These are phyloP conservation scores for Pangasianodon gigas DNA, from an alignment of 2,113 vertebrate species.

Conservation along the genomic window DNA sequence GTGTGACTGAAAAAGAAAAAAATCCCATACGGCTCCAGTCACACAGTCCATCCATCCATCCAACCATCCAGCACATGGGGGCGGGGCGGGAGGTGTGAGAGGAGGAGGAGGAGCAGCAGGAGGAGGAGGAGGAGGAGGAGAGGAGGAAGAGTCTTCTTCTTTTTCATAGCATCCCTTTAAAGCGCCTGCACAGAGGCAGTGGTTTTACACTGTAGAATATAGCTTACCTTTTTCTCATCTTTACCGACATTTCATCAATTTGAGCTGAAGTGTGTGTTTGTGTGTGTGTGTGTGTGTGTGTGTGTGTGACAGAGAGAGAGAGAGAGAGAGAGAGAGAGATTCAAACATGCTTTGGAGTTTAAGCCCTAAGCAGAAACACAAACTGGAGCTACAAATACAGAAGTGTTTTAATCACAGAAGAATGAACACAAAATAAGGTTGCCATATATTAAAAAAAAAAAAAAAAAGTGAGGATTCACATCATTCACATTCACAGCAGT, in stretches of 20 bases:
- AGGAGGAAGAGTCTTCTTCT: constrained; percentile 32
- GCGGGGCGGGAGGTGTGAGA: constrained; percentile 4
- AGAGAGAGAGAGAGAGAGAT: neutral
- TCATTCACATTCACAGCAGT: neutral
- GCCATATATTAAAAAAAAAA: neutral
- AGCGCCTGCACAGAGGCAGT: constrained; percentile 28
- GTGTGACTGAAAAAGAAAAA: constrained; percentile 45
- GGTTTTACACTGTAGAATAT: neutral
- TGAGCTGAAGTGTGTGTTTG: neutral
- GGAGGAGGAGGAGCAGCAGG: neutral
- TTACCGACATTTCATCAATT: neutral
- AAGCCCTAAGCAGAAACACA: neutral
- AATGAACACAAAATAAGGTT: neutral
- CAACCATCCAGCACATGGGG: neutral
- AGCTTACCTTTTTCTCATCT: neutral
- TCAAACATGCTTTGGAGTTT: neutral
- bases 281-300: neutral
- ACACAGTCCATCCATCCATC: constrained; percentile 56
- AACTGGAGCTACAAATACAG: neutral
- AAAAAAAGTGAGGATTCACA: neutral
- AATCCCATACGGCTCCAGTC: constrained; percentile 48
- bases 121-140: neutral
- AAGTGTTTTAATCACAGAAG: neutral
- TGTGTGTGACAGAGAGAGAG: neutral
- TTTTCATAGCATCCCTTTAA: constrained; percentile 32